These are phyloP conservation scores for Pollimyrus isidori DNA, from an alignment of 2,113 vertebrate species.

Conservation along the genomic window DNA sequence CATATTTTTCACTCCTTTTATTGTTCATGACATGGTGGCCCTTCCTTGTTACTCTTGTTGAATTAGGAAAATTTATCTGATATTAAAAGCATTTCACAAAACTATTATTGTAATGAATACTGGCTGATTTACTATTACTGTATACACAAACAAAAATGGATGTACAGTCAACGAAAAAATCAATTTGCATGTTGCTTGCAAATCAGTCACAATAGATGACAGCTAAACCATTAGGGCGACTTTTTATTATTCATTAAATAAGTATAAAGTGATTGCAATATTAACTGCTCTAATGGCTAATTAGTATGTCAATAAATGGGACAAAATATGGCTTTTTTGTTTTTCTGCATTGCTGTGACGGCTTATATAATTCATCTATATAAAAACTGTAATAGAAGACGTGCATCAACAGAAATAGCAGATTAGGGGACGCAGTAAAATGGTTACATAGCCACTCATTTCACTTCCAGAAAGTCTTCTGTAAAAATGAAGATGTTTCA, in stretches of 20 bases:
- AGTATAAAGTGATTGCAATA: background rate
- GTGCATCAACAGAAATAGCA: background rate
- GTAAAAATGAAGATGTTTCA: background rate
- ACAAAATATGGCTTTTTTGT: background rate
- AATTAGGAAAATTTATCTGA: background rate
- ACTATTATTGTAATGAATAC: background rate
- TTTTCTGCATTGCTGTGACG: background rate
- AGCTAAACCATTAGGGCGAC: background rate
- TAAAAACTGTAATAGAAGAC: background rate
- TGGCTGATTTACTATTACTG: background rate
- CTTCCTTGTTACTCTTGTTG: background rate
- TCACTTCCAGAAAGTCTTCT: background rate
- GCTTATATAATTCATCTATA: background rate
- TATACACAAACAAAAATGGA: background rate
- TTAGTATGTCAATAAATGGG: background rate
- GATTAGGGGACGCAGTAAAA: background rate
- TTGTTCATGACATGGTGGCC: background rate
- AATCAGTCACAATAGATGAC: background rate
- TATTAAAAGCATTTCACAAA: background rate
- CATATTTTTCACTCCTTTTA: background rate
- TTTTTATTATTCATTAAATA: background rate
- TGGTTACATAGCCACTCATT: background rate
- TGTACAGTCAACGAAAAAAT: background rate
- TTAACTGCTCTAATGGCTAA: background rate
- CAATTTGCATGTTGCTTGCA: background rate